A percentile compares a stretch with the other conserved stretches of the same genome.
Evolutionary conservation across 1,140 invertebrate genomes (phyloP).

Genomic region (Laupala kohalensis): DNA sequence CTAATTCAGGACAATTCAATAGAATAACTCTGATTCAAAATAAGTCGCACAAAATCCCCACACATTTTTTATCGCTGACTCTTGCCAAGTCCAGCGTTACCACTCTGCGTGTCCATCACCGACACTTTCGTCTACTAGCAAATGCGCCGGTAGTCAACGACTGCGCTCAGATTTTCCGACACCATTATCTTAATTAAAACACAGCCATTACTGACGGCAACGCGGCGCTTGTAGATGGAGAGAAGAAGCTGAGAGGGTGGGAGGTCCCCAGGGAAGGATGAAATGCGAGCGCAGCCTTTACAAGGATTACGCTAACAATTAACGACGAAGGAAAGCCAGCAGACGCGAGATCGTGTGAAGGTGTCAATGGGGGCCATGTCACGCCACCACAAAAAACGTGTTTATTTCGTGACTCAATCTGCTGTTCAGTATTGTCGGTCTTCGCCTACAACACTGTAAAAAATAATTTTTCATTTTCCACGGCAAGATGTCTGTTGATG

Average conservation of each 20-base stretch:
- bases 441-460: too few species aligned
- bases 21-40: too few species aligned
- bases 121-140: background rate
- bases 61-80: too few species aligned
- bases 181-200: background rate
- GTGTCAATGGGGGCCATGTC: background rate
- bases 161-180: background rate
- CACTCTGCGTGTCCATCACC: background rate
- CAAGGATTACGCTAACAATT: background rate
- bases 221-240: background rate
- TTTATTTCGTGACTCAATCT: too few species aligned
- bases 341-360: background rate
- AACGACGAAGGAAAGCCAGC: background rate
- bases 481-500: too few species aligned
- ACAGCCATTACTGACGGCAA: background rate
- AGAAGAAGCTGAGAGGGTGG: background rate
- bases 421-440: too few species aligned
- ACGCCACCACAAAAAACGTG: background rate
- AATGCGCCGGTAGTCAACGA: background rate
- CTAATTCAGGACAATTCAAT: too few species aligned
- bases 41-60: too few species aligned
- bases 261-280: conserved; percentile 14
- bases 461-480: too few species aligned
- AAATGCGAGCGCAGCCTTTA: conserved; percentile 17
- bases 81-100: background rate